A percentile compares a stretch with the other conserved stretches of the same genome.
phyloP scores from a whole-genome alignment of 2,797 vertebrate genomes.

The Cyclura pinguis region DNA sequence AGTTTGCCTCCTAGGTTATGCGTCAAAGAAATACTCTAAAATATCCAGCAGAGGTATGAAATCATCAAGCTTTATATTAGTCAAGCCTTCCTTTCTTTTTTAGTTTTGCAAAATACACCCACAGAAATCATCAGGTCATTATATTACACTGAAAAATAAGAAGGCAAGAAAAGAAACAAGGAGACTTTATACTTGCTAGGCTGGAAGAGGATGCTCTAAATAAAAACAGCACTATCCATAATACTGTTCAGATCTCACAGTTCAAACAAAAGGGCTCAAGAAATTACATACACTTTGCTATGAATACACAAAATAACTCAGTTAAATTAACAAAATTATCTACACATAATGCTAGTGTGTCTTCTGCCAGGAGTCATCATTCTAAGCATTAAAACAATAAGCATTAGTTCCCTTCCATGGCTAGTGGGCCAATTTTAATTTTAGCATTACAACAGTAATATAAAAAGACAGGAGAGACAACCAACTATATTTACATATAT shows the following conservation, averaged over 20 bases:
- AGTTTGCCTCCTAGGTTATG: slow-evolving; percentile 48
- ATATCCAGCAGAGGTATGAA: slow-evolving; percentile 14
- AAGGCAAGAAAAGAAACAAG: not conserved
- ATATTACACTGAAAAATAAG: not conserved
- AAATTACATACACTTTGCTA: slow-evolving; percentile 29
- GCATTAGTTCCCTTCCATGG: slow-evolving; percentile 19
- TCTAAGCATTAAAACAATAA: slow-evolving; percentile 59
- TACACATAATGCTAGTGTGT: slow-evolving; percentile 35
- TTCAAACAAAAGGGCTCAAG: not conserved
- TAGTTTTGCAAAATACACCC: not conserved
- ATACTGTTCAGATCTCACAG: not conserved
- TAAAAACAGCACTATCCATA: slow-evolving; percentile 18
- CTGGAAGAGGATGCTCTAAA: not conserved
- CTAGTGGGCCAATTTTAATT: slow-evolving; percentile 56
- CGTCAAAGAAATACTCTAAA: slow-evolving; percentile 26
- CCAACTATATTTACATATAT: slow-evolving; percentile 69
- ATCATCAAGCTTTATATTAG: not conserved
- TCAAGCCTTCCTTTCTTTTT: not conserved
- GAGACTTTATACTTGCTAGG: not conserved
- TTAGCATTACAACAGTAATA: slow-evolving; percentile 41
- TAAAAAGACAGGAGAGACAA: slow-evolving; percentile 52
- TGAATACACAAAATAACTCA: slow-evolving; percentile 46
- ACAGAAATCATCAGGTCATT: not conserved
- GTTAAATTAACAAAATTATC: slow-evolving; percentile 25
- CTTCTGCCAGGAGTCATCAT: slow-evolving; percentile 34